Evolutionary conservation across 2,113 vertebrate species (phyloP).

Genomic region (Cygnus atratus): DNA sequence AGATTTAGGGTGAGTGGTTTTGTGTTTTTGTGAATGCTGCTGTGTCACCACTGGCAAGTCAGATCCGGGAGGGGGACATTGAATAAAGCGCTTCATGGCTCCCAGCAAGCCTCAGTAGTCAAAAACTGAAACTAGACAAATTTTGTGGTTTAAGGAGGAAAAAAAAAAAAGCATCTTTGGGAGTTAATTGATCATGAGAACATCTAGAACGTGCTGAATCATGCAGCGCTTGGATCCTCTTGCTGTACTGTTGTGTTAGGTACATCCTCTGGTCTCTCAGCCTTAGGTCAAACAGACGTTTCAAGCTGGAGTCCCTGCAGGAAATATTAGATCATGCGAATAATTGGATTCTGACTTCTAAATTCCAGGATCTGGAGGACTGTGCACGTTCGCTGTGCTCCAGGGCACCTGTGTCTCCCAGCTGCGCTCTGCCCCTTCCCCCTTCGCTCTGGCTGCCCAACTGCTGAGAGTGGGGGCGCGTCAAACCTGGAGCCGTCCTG

Average conservation of each 20-base stretch:
- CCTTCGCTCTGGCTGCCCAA: not conserved
- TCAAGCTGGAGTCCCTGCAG: not conserved
- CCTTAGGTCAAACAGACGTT: not conserved
- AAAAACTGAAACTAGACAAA: not conserved
- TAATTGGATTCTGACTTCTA: not conserved
- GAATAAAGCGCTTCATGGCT: not conserved
- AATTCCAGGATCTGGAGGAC: not conserved
- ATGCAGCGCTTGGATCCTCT: fast-evolving
- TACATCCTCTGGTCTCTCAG: not conserved
- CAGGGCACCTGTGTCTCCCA: not conserved
- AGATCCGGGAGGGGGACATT: not conserved
- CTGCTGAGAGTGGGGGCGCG: not conserved
- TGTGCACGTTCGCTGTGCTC: not conserved
- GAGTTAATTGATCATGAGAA: not conserved
- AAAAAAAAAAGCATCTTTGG: not conserved
- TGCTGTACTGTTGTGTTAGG: not conserved
- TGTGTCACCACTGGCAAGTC: not conserved
- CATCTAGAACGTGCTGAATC: not conserved
- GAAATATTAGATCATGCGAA: not conserved
- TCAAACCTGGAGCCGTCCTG: not conserved
- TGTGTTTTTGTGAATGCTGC: not conserved
- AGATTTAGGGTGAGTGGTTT: not conserved
- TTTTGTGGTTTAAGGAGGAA: not conserved
- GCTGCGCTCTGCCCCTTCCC: not conserved
- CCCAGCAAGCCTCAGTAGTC: not conserved